Conservation (phyloP, 2,888 invertebrate genomes). For the Diarsia dahlii region DNA sequence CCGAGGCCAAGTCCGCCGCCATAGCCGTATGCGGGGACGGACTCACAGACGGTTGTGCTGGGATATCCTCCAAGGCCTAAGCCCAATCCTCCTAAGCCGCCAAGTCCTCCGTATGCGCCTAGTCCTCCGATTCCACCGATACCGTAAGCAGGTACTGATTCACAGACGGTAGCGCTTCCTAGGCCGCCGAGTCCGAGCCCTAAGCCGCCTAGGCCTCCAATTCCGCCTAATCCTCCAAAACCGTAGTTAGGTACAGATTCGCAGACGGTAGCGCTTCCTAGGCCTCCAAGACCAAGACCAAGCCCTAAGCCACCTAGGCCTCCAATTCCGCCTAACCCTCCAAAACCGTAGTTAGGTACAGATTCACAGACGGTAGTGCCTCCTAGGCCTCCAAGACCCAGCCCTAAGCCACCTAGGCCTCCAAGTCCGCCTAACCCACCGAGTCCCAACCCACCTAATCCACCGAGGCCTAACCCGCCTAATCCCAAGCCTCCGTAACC, state of each 20-base stretch:
- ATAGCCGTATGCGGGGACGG: constrained; percentile 30
- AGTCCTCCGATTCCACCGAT: neutral
- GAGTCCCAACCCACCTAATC: constrained; percentile 27
- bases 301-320: constrained; percentile 9
- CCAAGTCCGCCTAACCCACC: constrained; percentile 36
- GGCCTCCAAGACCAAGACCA: constrained; percentile 21
- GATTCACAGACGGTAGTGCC: no score
- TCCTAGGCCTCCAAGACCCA: constrained; percentile 20
- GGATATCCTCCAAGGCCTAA: constrained; percentile 21
- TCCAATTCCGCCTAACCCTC: constrained; percentile 11
- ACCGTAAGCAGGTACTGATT: constrained; percentile 35
- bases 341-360: neutral
- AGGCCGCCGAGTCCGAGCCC: constrained; percentile 26
- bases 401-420: neutral
- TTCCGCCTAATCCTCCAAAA: constrained; percentile 20
- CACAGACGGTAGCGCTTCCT: constrained; percentile 43
- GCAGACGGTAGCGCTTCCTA: constrained; percentile 37
- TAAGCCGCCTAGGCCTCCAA: constrained; percentile 14
- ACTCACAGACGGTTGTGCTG: constrained; percentile 40
- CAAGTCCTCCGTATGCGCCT: constrained; percentile 20
- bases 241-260: constrained; percentile 38
- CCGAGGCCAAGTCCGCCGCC: constrained; percentile 31
- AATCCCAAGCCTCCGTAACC: constrained; percentile 38
- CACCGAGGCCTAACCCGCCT: neutral
- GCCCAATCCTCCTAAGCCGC: neutral